Evolutionary conservation across 2,888 invertebrate genomes (phyloP), one percentile per base, ranked within the genome.

Genomic region (Diarsia brunnea): DNA sequence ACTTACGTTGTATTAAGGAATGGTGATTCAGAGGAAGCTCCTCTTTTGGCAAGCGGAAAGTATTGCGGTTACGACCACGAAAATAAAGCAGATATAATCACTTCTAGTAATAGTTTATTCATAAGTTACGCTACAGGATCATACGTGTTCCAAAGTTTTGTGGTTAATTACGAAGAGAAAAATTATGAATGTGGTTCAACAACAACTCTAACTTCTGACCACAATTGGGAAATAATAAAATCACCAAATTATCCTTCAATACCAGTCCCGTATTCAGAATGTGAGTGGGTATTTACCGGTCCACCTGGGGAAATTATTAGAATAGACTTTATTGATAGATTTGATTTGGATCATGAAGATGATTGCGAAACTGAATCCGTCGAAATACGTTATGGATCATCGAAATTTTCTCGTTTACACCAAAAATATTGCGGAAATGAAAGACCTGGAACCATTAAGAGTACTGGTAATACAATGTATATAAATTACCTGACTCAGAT

Each of bases 301-400:
- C 98, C 98, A 1, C 96, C 97, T 1, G 98, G 98, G 0, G 98
- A 98, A 93, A 97, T 97, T 31, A 93, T 99, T 60, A 96, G 98
- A 80, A 95, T 99, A 24, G 98, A 98, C 91, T 99, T 99, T 88
- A 90, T 97, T 4, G 98, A 97, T 0, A 95, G 97, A 87, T 98
- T 99, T 92, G 98, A 98, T 91, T 95, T 99, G 24, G 95, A 95
- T 71, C 75, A 84, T 47, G 87, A 84, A 21, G 81, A 84, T 51
- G 89, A 94, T 65, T 96, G 96, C 84, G 87, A 49, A 51, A 91
- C 90, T 47, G 98, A 98, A 90, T 98, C 97, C 84, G 96, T 99
- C 0, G 98, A 99, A 93, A 90, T 99, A 12, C 97, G 97, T 81
- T 99, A 99, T 93, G 99, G 99, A 1, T 97, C 98, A 0, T 98